Conservation (phyloP, 2,113 vertebrate species). For the Micronisus gabar region DNA sequence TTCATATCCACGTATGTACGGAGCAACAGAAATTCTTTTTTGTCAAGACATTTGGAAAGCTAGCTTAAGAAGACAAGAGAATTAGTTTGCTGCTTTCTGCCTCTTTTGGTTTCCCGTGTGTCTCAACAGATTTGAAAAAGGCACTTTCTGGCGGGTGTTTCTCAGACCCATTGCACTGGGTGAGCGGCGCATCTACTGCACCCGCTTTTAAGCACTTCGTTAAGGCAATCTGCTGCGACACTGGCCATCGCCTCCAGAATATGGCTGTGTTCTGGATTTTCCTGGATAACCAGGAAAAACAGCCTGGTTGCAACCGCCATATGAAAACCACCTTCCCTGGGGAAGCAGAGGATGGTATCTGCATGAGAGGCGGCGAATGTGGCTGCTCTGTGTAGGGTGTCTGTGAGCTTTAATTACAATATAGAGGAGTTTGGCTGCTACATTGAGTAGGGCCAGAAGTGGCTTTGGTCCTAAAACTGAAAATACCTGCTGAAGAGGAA, state of each 20-base stretch:
- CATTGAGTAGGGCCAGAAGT: neutral
- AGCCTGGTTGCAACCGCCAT: fast-evolving
- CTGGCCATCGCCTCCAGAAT: neutral
- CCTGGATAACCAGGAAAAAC: neutral
- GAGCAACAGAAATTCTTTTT: neutral
- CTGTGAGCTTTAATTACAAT: neutral
- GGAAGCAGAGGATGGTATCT: neutral
- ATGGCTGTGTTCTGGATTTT: neutral
- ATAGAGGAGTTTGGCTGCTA: neutral
- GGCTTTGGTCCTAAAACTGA: neutral
- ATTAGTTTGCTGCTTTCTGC: neutral
- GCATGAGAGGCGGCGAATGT: fast-evolving
- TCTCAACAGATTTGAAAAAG: neutral
- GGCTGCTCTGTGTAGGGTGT: neutral
- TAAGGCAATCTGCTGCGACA: fast-evolving
- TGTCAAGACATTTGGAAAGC: neutral
- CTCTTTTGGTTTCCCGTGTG: neutral
- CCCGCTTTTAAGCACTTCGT: fast-evolving
- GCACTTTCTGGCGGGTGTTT: neutral
- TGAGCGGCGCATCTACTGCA: neutral
- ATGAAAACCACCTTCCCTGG: fast-evolving
- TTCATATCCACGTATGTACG: fast-evolving
- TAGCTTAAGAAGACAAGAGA: neutral
- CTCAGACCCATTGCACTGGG: fast-evolving
- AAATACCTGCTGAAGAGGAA: neutral